Conservation (phyloP, 1,140 invertebrate species). For the Papilio aristodemus region DNA sequence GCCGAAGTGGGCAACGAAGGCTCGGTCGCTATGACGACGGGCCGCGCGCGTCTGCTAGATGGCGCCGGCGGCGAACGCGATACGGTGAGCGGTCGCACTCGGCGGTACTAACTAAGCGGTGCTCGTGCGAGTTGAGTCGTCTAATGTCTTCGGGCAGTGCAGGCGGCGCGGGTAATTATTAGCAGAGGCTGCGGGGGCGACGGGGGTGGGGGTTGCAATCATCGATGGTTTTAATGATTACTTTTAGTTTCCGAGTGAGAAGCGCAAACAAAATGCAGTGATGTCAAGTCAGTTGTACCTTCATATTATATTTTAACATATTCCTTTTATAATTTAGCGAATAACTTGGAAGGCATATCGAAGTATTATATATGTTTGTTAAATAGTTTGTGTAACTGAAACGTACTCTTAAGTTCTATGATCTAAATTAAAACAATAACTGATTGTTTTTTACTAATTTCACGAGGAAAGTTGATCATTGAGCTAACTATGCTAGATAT, state of each 20-base stretch:
- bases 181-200: neutral
- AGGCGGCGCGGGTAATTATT: slow-evolving; percentile 7
- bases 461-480: too few relatives aligned
- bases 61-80: slow-evolving; percentile 45
- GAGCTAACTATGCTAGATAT: too few relatives aligned
- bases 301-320: neutral
- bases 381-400: too few relatives aligned
- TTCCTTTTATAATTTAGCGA: neutral
- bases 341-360: too few relatives aligned
- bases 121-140: too few relatives aligned
- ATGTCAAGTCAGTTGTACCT: neutral
- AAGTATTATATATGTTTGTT: too few relatives aligned
- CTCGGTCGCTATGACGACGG: slow-evolving; percentile 65
- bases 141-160: too few relatives aligned
- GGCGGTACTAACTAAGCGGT: too few relatives aligned
- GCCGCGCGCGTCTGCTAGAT: slow-evolving; percentile 51
- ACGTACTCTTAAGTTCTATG: too few relatives aligned
- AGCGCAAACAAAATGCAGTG: slow-evolving; percentile 3
- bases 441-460: too few relatives aligned
- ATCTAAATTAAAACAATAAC: too few relatives aligned
- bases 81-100: neutral
- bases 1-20: slow-evolving; percentile 73
- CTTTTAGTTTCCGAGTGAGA: neutral
- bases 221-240: slow-evolving; percentile 12
- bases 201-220: neutral